Evolutionary conservation across 2,888 invertebrate genomes (phyloP), one percentile per base, ranked within the genome.

Genomic region (Calameuta filiformis): DNA sequence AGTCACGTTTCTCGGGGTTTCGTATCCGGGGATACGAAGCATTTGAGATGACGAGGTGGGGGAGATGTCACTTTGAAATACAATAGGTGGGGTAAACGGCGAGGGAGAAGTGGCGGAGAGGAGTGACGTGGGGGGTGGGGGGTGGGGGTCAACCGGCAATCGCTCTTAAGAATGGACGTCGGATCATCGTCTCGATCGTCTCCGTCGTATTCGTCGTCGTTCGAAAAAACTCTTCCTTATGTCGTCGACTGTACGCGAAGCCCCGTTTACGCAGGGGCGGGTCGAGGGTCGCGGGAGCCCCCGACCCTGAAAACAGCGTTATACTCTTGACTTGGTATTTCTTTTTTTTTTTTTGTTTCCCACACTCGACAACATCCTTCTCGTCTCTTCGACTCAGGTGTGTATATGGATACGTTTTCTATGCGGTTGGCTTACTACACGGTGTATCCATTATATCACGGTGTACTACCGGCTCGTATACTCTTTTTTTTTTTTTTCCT

Each of bases 341-440:
- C 76, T 35, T 12, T 76, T 79, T 79, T 80, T 68, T 33, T 31
- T 31, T 31, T 31, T 31, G 1, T 33, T 69, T 73, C 56, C 68
- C 73, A 69, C 37, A 15, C 35, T 31, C 35, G 35, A 56, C 34
- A 68, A 37, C 69, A 37, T 35, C 68, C 35, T 77, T 56, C 68
- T 56, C 68, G 69, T 75, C 75, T 75, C 37, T 4, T n/a, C 56
- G 56, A 68, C 56, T 71, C 68, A 35, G 56, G 56, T 56, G 56
- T 56, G 23, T 56, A 56, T 23, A 56, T 9, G 56, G 9, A 56
- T 9, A 56, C 23, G 23, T 56, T 15, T 40, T 15, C 23, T 23
- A 23, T 4, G 4, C 15, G 15, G 15, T 15, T 0, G 4, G 4
- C 23, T 56, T 1, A 33, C 33, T 23, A 23, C 40, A 40, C 40